Evolutionary conservation across 2,113 vertebrate genomes (phyloP).

Genomic region (Spermophilus dauricus): DNA sequence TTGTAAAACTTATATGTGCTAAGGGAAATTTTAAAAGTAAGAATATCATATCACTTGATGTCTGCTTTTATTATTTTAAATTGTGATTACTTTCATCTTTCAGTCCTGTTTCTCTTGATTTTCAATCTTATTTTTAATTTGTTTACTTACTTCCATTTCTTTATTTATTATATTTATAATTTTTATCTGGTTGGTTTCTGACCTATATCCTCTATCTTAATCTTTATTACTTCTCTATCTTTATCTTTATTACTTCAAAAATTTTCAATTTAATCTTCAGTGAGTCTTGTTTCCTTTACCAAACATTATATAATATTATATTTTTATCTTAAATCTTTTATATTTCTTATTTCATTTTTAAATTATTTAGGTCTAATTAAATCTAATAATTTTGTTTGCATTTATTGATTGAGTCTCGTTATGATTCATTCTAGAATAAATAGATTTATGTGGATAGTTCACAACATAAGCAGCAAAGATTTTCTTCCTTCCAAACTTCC

Average conservation of each 20-base stretch:
- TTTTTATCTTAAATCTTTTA: not conserved
- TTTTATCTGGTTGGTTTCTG: not conserved
- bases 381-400: not conserved
- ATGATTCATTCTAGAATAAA: constrained; percentile 3
- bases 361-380: not conserved
- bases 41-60: not conserved
- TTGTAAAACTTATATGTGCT: not conserved
- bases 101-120: not conserved
- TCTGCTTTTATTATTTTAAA: not conserved
- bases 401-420: not conserved
- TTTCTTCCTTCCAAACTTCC: not conserved
- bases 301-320: not conserved
- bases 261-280: not conserved
- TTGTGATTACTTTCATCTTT: not conserved
- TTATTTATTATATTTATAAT: not conserved
- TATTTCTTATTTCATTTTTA: not conserved
- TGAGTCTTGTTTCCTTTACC: not conserved
- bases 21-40: not conserved
- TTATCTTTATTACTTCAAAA: not conserved
- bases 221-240: not conserved
- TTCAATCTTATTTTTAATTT: not conserved
- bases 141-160: not conserved
- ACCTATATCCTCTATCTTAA: not conserved
- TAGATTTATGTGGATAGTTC: not conserved
- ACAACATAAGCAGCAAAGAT: not conserved